Evolutionary conservation across 1,140 invertebrate species (phyloP), one percentile per base, ranked within the genome.

Genomic region (Scaptomyza pallida): DNA sequence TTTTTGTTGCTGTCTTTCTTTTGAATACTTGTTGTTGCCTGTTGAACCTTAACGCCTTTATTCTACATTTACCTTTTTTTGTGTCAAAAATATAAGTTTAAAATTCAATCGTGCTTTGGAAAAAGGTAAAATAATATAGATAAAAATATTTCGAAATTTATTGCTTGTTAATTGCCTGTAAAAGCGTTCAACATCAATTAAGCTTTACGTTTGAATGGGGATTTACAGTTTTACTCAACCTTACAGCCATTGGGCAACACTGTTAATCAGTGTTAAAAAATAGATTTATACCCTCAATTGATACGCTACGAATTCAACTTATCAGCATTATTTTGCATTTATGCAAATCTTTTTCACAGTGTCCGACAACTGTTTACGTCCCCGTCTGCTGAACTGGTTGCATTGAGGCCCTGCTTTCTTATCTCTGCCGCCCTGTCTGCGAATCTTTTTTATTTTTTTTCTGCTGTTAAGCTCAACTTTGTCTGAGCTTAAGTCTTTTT

Each of bases 281-380:
- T 5, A 37, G 51, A 23, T 13, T 13, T 13, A 30, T 30, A 8
- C 2, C n/a, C 37, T 45, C 47, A 48, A 51, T 48, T 40, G 47
- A 61, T 9, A 17, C 40, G 21, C 35, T 51, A 47, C 59, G 19
- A 47, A 30, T 37, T 30, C 33, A 37, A n/a, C 16, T 17, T 35
- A 33, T 48, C n/a, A 15, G 21, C 45, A 26, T 5, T 37, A 64
- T 64, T n/a, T 64, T 64, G 52, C 62, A 64, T 64, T 56, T 64
- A 64, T 64, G 62, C 21, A 56, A 64, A 64, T 64, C 62, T 44
- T 30, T 16, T 43, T n/a, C n/a, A 37, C 48, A 52, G 37, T 62
- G 60, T 35, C 16, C 15, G 5, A 8, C 30, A 56, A 56, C 43
- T 64, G 51, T 56, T 64, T 64, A n/a, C 9, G 33, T 9, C 13